Base-by-base conservation (phyloP, 2,113 vertebrate species). In the Campylomormyrus tamandua region DNA sequence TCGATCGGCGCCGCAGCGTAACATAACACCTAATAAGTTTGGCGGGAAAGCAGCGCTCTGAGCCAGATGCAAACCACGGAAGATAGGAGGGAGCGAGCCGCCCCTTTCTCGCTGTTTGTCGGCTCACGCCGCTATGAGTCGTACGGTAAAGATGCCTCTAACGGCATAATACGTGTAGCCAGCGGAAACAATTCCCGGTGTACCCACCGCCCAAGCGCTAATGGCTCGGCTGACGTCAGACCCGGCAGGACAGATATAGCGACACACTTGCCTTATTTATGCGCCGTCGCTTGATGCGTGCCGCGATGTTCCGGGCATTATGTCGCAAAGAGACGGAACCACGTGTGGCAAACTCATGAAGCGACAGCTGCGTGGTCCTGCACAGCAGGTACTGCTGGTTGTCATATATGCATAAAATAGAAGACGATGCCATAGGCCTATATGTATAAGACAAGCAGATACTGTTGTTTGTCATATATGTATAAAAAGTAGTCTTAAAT, bases 1-100 rank as follows among this genome's bases (percentile, higher is more conserved):
- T 83, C 48, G 31, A 15, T 56, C 58, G 88, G 35, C 35, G 90
- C 90, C 83, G 84, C 91, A 89, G 91, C 89, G 53, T 56, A 56
- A 56, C 53, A 56, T 56, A 56, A 56, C 53, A 24, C 19, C 53
- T 56, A 56, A 56, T 56, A 24, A 35, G 13, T 77, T 39, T 17
- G 70, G 74, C 3, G 35, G 35, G 74, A 80, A 19, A 35, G 35
- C 15, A 19, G 35, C 5, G 35, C 31, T 80, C 35, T 39, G 35
- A 80, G 74, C 15, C 74, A 80, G 35, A 80, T 17, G 70, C 31
- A 27, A 11, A 66, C 24, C 10, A 3, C 3, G n/a, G 62, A 66
- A 66, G 62, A 27, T 27, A 27, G 1, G 27, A 31, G 27, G 3
- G 11, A 15, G 27, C 13, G 1, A 31, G 27, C 31, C 10, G 1